A percentile compares a stretch with the other conserved stretches of the same genome.
These are phyloP conservation scores for Synergus japonicus DNA, from an alignment of 2,888 invertebrate species.

Conservation along the genomic window DNA sequence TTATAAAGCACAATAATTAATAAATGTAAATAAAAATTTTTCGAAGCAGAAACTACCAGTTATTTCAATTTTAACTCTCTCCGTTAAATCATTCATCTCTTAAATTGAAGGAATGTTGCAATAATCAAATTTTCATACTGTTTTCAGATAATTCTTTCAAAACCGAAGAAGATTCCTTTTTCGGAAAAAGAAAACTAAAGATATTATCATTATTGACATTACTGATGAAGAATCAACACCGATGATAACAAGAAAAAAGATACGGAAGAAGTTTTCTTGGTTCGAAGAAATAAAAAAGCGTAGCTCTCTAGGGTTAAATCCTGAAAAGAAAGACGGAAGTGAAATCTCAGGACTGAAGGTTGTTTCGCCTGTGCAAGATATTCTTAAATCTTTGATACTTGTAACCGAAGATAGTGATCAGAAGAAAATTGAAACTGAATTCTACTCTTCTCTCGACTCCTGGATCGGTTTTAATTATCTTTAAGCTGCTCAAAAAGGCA, in stretches of 20 bases:
- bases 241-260: slow-evolving; percentile 66
- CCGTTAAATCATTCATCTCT: too few relatives aligned
- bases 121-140: too few relatives aligned
- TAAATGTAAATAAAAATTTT: too few relatives aligned
- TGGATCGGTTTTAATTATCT: neutral
- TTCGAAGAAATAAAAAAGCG: slow-evolving; percentile 62
- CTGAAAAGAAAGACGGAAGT: slow-evolving; percentile 34
- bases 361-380: slow-evolving; percentile 39
- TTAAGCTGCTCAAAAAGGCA: slow-evolving; percentile 53
- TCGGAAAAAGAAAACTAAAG: slow-evolving; percentile 59
- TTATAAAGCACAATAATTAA: too few relatives aligned
- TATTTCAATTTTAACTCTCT: too few relatives aligned
- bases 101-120: too few relatives aligned
- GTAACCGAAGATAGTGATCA: slow-evolving; percentile 59
- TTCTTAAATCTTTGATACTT: slow-evolving; percentile 52
- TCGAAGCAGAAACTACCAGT: too few relatives aligned
- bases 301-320: slow-evolving; percentile 18
- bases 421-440: slow-evolving; percentile 53
- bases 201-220: slow-evolving; percentile 70
- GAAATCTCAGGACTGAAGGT: slow-evolving; percentile 27
- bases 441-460: neutral
- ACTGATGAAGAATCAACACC: slow-evolving; percentile 64
- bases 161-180: neutral
- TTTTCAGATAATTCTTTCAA: slow-evolving; percentile 44
- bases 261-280: slow-evolving; percentile 64